Percentiles rank a stretch among this genome's conserved stretches.
Conservation (phyloP, 2,888 invertebrate species). For the Acanthosepion pharaonis region DNA sequence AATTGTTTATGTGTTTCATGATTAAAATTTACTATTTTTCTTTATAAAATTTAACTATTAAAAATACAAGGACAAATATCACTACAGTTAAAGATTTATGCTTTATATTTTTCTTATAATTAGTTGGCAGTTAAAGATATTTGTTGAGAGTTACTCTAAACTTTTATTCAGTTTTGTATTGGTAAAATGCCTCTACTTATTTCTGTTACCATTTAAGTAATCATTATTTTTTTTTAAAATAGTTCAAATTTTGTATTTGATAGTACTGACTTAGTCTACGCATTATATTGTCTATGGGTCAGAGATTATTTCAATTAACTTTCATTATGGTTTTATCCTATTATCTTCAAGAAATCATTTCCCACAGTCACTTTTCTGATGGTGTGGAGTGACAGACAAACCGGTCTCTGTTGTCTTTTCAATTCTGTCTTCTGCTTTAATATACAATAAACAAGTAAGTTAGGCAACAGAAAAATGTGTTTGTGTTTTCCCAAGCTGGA, state of each 20-base stretch:
- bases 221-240: not conserved
- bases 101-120: no score
- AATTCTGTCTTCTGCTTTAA: not conserved
- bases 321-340: not conserved
- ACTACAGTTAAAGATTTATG: no score
- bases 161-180: not conserved
- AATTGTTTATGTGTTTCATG: no score
- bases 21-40: no score
- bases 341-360: not conserved
- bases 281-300: not conserved
- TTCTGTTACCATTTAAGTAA: not conserved
- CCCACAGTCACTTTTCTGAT: not conserved
- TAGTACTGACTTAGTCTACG: not conserved
- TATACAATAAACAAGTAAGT: not conserved
- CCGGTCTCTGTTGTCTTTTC: not conserved
- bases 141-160: not conserved
- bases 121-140: not conserved
- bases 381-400: not conserved
- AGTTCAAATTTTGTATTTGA: not conserved
- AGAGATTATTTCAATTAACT: not conserved
- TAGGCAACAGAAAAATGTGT: not conserved
- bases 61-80: no score
- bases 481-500: not conserved
- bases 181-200: no score
- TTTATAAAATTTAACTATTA: no score